Evolutionary conservation across 1,140 invertebrate genomes (phyloP).

Genomic region (Calliphora vicina): DNA sequence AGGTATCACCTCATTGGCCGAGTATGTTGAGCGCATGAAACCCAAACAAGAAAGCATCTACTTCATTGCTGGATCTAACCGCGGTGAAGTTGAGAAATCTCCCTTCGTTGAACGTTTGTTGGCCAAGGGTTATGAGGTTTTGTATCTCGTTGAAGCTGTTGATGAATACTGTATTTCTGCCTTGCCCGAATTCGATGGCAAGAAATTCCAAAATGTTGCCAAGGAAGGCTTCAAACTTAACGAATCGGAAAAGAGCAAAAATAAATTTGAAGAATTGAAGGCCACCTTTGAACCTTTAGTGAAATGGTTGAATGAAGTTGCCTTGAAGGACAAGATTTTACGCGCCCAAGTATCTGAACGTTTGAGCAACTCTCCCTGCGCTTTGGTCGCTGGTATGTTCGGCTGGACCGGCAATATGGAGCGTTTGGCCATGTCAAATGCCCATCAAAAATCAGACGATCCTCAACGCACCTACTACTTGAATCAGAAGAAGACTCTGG

Average conservation of each 20-base stretch:
- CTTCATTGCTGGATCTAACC: constrained; percentile 91
- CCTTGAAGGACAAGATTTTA: constrained; percentile 83
- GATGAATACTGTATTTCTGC: constrained; percentile 98
- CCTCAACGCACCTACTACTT: constrained; percentile 90
- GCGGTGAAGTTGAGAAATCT: constrained; percentile 89
- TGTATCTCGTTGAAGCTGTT: constrained; percentile 95
- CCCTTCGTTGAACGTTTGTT: constrained; percentile 95
- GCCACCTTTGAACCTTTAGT: constrained; percentile 88
- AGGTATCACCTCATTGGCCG: constrained; percentile 77
- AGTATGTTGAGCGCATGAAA: constrained; percentile 97
- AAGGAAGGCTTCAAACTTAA: constrained; percentile 96
- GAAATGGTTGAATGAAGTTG: constrained; percentile 89
- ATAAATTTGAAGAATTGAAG: constrained; percentile 81
- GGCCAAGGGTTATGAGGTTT: constrained; percentile 95
- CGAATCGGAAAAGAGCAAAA: constrained; percentile 83
- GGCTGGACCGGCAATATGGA: constrained; percentile 99
- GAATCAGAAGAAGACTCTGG: constrained; percentile 96
- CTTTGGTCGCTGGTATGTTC: constrained; percentile 95
- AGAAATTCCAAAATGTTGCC: constrained; percentile 99
- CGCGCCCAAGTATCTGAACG: constrained; percentile 91
- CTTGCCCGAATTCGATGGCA: constrained; percentile 98
- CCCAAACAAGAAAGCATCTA: constrained; percentile 96
- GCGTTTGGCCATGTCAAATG: constrained; percentile 92
- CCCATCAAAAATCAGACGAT: constrained; percentile 96
- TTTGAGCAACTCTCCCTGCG: constrained; percentile 92